Conservation (phyloP, 1,140 invertebrate genomes). For the Drosophila kurseongensis region DNA sequence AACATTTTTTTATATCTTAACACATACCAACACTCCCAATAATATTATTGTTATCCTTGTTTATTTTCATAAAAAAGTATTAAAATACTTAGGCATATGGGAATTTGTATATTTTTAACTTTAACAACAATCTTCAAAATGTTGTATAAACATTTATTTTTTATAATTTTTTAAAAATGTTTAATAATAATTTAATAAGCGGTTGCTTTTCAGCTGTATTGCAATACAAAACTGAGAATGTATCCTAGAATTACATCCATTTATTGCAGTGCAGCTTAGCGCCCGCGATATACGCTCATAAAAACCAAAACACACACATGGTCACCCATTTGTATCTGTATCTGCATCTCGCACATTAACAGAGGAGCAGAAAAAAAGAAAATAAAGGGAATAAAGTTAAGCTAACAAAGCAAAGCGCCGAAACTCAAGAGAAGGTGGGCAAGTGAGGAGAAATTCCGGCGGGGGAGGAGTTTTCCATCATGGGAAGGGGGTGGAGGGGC, state of each 20-base stretch:
- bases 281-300: constrained; percentile 21
- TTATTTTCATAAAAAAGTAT: too few species aligned
- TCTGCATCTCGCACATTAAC: constrained; percentile 44
- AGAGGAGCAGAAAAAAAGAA: constrained; percentile 3
- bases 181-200: too few species aligned
- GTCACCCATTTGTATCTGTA: constrained; percentile 43
- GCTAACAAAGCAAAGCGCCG: constrained; percentile 37
- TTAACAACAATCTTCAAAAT: not conserved
- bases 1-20: too few species aligned
- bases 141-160: too few species aligned
- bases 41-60: too few species aligned
- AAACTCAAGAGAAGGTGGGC: constrained; percentile 26
- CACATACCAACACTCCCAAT: too few species aligned
- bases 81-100: too few species aligned
- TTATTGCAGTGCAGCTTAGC: constrained; percentile 10
- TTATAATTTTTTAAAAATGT: too few species aligned
- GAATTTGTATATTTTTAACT: too few species aligned
- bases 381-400: constrained; percentile 38
- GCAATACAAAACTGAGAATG: too few species aligned
- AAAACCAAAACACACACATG: constrained; percentile 31
- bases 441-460: not conserved
- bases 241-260: not conserved
- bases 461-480: not conserved
- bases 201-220: too few species aligned
- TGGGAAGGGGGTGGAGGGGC: not conserved